Evolutionary conservation across 2,113 vertebrate species (phyloP).

Genomic region (Phoenicopterus ruber): DNA sequence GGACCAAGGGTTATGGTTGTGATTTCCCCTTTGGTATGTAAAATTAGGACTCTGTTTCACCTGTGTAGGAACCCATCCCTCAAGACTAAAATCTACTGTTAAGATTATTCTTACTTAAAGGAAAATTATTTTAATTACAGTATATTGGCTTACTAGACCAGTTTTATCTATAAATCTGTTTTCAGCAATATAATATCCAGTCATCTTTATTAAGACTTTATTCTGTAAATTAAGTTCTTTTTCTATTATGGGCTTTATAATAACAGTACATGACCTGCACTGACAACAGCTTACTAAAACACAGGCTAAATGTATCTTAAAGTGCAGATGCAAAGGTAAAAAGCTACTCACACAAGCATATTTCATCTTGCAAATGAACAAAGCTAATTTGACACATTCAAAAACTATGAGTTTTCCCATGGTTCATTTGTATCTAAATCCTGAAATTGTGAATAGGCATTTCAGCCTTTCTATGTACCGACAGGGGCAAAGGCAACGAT

Average conservation of each 20-base stretch:
- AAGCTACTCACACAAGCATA: background rate
- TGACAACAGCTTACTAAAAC: background rate
- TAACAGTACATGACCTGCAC: background rate
- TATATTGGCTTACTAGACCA: background rate
- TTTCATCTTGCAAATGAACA: background rate
- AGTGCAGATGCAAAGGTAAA: background rate
- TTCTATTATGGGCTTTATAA: background rate
- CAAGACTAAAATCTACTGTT: background rate
- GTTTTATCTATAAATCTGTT: conserved; percentile 24
- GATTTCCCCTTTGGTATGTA: background rate
- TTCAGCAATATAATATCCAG: background rate
- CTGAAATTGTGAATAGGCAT: background rate
- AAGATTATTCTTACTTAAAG: background rate
- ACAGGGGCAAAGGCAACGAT: background rate
- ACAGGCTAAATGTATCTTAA: background rate
- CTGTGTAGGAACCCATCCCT: background rate
- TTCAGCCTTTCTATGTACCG: background rate
- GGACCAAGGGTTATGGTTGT: background rate
- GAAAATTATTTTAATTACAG: background rate
- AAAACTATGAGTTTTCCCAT: background rate
- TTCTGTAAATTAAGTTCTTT: background rate
- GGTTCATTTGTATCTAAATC: background rate
- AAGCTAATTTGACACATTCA: background rate
- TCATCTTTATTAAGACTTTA: conserved; percentile 7
- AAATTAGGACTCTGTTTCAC: background rate